These are phyloP conservation scores for Heterodera schachtii DNA, from an alignment of 1,140 invertebrate species.

Conservation along the genomic window DNA sequence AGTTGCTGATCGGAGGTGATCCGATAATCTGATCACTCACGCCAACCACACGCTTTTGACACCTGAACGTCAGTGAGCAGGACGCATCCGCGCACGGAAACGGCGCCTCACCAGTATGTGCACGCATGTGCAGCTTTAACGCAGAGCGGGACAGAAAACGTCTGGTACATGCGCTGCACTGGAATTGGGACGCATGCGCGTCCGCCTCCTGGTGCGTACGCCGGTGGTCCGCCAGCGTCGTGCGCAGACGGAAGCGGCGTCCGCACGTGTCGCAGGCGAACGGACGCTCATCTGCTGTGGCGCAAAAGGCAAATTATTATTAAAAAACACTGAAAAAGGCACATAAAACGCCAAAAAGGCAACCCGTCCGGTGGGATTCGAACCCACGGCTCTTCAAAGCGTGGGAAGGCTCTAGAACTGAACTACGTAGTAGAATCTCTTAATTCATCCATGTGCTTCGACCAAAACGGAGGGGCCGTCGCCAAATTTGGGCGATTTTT, in stretches of 20 bases:
- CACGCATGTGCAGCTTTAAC: constrained; percentile 19
- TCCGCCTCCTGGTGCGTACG: constrained; percentile 11
- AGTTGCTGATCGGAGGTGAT: no score
- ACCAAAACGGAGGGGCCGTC: no score
- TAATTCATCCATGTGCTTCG: no score
- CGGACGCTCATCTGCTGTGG: constrained; percentile 17
- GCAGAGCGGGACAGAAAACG: constrained; percentile 27
- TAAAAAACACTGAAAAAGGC: background rate
- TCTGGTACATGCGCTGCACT: constrained; percentile 12
- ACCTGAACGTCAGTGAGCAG: constrained; percentile 12
- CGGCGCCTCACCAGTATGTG: constrained; percentile 21
- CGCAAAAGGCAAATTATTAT: background rate
- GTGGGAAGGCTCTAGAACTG: no score
- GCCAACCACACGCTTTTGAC: no score
- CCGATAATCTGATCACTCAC: no score
- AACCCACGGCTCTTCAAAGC: no score
- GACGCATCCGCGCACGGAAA: constrained; percentile 9
- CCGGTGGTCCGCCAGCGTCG: constrained; percentile 2
- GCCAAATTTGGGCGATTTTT: no score
- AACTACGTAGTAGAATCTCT: no score
- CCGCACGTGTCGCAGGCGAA: constrained; percentile 13
- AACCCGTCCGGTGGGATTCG: no score
- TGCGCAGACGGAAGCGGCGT: background rate
- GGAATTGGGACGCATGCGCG: background rate
- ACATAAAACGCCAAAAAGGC: no score